A percentile compares a stretch with the other conserved stretches of the same genome.
phyloP scores from a whole-genome alignment of 1,140 invertebrate species.

The Pogonomyrmex californicus region DNA sequence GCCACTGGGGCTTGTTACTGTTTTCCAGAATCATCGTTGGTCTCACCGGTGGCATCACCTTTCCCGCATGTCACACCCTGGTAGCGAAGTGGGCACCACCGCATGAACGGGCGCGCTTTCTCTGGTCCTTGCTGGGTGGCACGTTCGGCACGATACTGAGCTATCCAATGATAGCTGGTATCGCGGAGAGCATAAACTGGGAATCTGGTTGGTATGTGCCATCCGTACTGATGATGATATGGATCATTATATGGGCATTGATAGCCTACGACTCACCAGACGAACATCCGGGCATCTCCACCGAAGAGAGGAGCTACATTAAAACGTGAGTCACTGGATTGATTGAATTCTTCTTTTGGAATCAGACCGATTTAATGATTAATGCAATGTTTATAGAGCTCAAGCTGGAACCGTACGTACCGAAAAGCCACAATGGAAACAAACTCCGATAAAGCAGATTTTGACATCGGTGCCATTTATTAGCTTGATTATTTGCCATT shows the following conservation, averaged over 20 bases:
- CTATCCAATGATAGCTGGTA: conserved; percentile 90
- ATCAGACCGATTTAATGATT: not conserved
- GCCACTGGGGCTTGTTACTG: conserved; percentile 73
- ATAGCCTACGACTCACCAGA: conserved; percentile 90
- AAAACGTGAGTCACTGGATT: conserved; percentile 81
- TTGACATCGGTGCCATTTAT: conserved; percentile 90
- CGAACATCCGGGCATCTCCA: conserved; percentile 91
- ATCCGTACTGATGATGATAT: conserved; percentile 88
- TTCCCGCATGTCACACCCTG: conserved; percentile 90
- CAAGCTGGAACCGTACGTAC: conserved; percentile 73
- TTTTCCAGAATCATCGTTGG: conserved; percentile 77
- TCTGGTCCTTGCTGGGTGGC: conserved; percentile 91
- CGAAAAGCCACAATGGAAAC: conserved; percentile 69
- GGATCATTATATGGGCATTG: conserved; percentile 89
- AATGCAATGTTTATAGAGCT: conserved; percentile 56
- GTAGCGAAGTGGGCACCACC: conserved; percentile 91
- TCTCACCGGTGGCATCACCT: conserved; percentile 88
- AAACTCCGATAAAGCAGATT: conserved; percentile 84
- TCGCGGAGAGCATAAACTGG: conserved; percentile 90
- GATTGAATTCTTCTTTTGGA: not conserved
- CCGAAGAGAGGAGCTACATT: conserved; percentile 92
- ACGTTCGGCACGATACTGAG: conserved; percentile 92
- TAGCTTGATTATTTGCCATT: conserved; percentile 89
- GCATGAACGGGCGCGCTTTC: conserved; percentile 90
- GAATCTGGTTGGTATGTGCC: conserved; percentile 91